Evolutionary conservation across 2,888 invertebrate species (phyloP).

Genomic region (Tillus elongatus): DNA sequence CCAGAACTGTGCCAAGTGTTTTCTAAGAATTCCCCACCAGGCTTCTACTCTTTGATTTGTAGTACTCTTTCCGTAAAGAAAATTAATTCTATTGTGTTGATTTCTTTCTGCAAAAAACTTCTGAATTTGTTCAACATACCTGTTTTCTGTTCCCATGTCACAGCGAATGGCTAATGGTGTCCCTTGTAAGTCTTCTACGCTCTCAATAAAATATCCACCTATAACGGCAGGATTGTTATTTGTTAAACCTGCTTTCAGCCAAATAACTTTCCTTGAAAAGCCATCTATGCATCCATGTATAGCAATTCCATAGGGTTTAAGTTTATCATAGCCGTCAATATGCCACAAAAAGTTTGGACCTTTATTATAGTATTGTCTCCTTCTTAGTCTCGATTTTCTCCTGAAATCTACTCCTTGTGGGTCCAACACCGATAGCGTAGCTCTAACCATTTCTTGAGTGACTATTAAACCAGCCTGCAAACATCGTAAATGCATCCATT

Average conservation of each 20-base stretch:
- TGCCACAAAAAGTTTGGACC: conserved; percentile 9
- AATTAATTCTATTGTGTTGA: too few relatives aligned
- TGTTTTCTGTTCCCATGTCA: conserved; percentile 10
- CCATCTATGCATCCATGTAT: conserved; percentile 11
- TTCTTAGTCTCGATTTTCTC: conserved; percentile 1
- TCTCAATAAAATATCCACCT: conserved; percentile 10
- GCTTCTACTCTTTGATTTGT: conserved; percentile 13
- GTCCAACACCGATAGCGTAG: conserved; percentile 2
- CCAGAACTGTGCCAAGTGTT: conserved; percentile 13
- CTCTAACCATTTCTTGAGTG: background rate
- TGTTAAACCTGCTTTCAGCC: conserved; percentile 5
- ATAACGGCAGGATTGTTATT: conserved; percentile 3
- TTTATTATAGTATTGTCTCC: conserved; percentile 6
- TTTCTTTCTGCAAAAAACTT: background rate
- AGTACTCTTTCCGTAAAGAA: conserved; percentile 13
- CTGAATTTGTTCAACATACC: conserved; percentile 8
- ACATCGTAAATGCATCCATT: conserved; percentile 11
- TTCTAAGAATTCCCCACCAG: conserved; percentile 12
- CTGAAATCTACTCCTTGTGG: background rate
- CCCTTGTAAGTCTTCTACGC: background rate
- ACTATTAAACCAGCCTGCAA: conserved; percentile 7
- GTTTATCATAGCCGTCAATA: conserved; percentile 10
- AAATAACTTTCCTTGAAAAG: conserved; percentile 7
- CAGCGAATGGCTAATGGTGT: conserved; percentile 6
- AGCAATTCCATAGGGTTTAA: conserved; percentile 11